Evolutionary conservation across 2,888 invertebrate species (phyloP).

Genomic region (Drosophila mulleri): DNA sequence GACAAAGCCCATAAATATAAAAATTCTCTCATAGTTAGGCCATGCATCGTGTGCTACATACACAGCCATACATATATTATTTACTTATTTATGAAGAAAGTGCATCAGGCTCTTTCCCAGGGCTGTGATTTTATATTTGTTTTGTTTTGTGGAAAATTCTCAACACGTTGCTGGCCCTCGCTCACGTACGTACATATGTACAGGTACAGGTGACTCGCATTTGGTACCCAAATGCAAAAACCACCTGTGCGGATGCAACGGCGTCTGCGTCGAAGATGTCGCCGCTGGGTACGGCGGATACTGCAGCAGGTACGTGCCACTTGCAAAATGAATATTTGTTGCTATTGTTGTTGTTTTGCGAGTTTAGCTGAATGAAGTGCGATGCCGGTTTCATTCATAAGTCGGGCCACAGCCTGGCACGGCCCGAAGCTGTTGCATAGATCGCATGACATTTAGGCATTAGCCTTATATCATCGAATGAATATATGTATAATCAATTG

Average conservation of each 20-base stretch:
- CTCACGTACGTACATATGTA: constrained; percentile 36
- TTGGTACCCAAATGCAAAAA: constrained; percentile 34
- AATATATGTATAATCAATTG: neutral
- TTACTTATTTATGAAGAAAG: constrained; percentile 60
- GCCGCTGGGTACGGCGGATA: constrained; percentile 42
- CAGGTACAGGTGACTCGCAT: constrained; percentile 21
- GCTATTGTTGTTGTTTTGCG: constrained; percentile 1
- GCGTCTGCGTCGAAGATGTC: constrained; percentile 38
- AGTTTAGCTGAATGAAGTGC: constrained; percentile 38
- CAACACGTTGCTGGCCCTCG: constrained; percentile 60
- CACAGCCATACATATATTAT: constrained; percentile 11
- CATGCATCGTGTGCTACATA: constrained; percentile 25
- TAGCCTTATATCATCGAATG: constrained; percentile 10
- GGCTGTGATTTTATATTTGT: constrained; percentile 27
- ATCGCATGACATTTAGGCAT: constrained; percentile 6
- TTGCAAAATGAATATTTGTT: constrained; percentile 33
- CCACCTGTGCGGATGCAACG: constrained; percentile 43
- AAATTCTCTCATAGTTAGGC: constrained; percentile 69
- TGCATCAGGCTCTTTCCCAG: constrained; percentile 55
- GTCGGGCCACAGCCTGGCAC: constrained; percentile 34
- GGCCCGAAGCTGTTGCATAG: constrained; percentile 10
- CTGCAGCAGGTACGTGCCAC: constrained; percentile 40
- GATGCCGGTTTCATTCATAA: constrained; percentile 35
- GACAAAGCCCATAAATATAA: constrained; percentile 67
- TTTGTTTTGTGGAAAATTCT: constrained; percentile 59